Evolutionary conservation across 2,113 vertebrate genomes (phyloP).

Genomic region (Reinhardtius hippoglossoides): DNA sequence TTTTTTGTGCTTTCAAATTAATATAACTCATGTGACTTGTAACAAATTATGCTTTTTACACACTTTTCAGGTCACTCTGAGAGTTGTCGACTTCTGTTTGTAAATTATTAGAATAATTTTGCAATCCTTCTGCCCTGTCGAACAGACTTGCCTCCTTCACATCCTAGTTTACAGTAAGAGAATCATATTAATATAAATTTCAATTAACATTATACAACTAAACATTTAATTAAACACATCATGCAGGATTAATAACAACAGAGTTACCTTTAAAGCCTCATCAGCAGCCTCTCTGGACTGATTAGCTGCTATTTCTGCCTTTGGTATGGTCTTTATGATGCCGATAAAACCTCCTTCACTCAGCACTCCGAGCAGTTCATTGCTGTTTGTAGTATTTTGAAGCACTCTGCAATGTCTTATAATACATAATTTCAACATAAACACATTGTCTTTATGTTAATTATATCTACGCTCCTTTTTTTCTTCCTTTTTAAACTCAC

Average conservation of each 20-base stretch:
- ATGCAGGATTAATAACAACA: neutral
- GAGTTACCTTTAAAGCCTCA: conserved; percentile 78
- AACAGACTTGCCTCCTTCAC: conserved; percentile 80
- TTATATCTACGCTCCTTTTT: neutral
- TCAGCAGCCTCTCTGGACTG: conserved; percentile 81
- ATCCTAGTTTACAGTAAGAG: conserved; percentile 77
- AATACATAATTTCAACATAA: neutral
- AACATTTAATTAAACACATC: neutral
- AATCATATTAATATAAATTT: neutral
- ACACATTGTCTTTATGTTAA: neutral
- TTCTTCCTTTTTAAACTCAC: conserved; percentile 40
- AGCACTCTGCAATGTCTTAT: conserved; percentile 77
- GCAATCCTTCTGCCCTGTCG: conserved; percentile 79
- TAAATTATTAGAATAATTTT: conserved; percentile 70
- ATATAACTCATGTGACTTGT: neutral
- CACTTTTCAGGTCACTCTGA: conserved; percentile 81
- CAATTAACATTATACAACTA: neutral
- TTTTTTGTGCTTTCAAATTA: neutral
- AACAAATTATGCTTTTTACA: neutral
- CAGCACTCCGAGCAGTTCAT: conserved; percentile 78
- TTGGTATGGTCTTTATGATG: conserved; percentile 81
- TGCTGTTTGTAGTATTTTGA: conserved; percentile 74
- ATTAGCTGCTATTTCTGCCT: conserved; percentile 83
- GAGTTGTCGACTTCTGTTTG: conserved; percentile 76
- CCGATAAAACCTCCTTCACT: conserved; percentile 76